Conservation (phyloP, 2,888 invertebrate genomes). For the Bombyx huttoni region DNA sequence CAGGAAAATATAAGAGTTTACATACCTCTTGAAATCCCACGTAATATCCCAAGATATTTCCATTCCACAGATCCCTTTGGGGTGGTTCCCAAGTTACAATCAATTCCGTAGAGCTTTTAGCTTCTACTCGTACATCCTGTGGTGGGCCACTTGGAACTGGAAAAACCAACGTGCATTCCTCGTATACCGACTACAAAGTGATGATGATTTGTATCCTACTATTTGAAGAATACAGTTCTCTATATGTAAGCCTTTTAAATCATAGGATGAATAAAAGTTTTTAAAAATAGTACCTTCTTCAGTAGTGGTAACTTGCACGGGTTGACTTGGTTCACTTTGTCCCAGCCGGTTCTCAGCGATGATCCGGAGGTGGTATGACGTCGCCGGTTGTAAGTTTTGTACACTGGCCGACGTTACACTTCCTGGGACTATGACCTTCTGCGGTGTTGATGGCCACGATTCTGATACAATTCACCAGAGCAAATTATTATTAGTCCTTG, state of each 20-base stretch:
- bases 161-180: conserved; percentile 9
- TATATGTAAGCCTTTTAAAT: too few species aligned
- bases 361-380: conserved; percentile 89
- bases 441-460: conserved; percentile 86
- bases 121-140: conserved; percentile 84
- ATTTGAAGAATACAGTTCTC: too few species aligned
- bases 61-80: conserved; percentile 88
- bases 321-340: conserved; percentile 88
- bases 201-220: too few species aligned
- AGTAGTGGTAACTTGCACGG: conserved; percentile 87
- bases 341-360: conserved; percentile 92
- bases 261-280: too few species aligned
- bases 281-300: conserved; percentile 74
- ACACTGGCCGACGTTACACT: conserved; percentile 86
- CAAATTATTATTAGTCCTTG: conserved; percentile 4
- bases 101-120: conserved; percentile 88
- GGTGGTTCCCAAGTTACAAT: conserved; percentile 91
- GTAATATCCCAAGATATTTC: conserved; percentile 88
- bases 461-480: conserved; percentile 58
- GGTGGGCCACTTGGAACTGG: conserved; percentile 86
- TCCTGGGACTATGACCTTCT: conserved; percentile 86
- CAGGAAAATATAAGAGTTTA: background rate
- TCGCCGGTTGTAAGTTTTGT: conserved; percentile 86
- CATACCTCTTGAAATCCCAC: conserved; percentile 84
- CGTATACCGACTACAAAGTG: too few species aligned